phyloP scores from a whole-genome alignment of 1,140 invertebrate genomes.

The Drosophila neocordata region DNA sequence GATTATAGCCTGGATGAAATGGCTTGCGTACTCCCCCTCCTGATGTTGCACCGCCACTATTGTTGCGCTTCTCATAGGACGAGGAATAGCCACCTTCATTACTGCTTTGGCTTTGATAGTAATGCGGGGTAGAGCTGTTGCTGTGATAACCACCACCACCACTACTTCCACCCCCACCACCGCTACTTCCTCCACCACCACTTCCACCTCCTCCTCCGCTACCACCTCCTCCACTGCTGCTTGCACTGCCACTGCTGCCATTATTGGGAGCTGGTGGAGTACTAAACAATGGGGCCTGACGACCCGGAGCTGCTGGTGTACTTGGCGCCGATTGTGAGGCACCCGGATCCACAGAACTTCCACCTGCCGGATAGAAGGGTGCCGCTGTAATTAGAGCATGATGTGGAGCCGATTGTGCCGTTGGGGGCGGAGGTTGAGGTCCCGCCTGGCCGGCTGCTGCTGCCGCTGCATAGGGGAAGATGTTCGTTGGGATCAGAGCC shows the following conservation, averaged over 20 bases:
- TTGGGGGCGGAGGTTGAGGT: constrained; percentile 37
- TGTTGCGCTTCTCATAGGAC: constrained; percentile 76
- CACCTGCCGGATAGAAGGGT: constrained; percentile 65
- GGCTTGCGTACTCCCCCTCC: constrained; percentile 49
- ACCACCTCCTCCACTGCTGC: constrained; percentile 8
- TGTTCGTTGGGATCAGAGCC: constrained; percentile 76
- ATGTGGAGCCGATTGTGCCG: constrained; percentile 47
- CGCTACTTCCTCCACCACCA: not conserved
- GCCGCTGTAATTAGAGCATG: constrained; percentile 71
- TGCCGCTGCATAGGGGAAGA: constrained; percentile 74
- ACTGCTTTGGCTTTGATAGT: constrained; percentile 65
- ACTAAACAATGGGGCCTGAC: constrained; percentile 77
- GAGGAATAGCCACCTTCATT: constrained; percentile 50
- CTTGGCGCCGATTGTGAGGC: constrained; percentile 78
- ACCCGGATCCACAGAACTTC: constrained; percentile 36
- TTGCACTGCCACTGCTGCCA: constrained; percentile 29
- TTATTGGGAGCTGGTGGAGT: constrained; percentile 71
- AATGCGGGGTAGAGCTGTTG: constrained; percentile 73
- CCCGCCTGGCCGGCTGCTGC: constrained; percentile 45
- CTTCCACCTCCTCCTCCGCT: constrained; percentile 18
- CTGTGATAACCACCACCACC: constrained; percentile 62
- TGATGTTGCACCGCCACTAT: constrained; percentile 18
- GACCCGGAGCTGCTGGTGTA: constrained; percentile 64
- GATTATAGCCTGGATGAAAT: constrained; percentile 71
- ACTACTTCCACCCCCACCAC: constrained; percentile 22